Conservation (phyloP, 2,113 vertebrate genomes). For the Brienomyrus longianalis region DNA sequence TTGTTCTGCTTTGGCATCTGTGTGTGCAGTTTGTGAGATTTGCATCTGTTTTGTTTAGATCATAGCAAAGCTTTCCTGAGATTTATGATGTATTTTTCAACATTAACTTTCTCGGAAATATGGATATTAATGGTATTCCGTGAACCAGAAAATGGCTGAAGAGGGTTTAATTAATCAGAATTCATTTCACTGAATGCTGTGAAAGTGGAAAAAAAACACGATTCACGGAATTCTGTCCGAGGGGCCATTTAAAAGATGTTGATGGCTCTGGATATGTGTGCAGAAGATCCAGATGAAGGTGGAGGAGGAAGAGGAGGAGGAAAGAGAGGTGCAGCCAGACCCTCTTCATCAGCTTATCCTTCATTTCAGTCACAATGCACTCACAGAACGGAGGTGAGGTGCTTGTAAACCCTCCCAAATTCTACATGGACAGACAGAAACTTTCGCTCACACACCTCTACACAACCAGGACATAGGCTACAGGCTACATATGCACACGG, state of each 20-base stretch:
- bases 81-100: background rate
- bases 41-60: background rate
- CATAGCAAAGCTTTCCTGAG: background rate
- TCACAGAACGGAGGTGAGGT: conserved; percentile 85
- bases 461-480: background rate
- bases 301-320: conserved; percentile 84
- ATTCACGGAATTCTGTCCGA: background rate
- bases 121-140: background rate
- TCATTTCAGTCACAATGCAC: conserved; percentile 89
- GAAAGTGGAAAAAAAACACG: background rate
- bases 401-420: conserved; percentile 15
- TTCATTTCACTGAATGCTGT: background rate
- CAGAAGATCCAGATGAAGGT: conserved; percentile 79
- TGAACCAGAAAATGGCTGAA: background rate
- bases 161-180: background rate
- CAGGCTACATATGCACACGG: background rate
- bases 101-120: background rate
- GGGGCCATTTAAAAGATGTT: background rate
- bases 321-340: conserved; percentile 76
- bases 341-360: conserved; percentile 98
- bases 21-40: background rate
- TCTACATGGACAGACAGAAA: background rate
- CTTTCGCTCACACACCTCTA: background rate
- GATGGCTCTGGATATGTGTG: conserved; percentile 47
- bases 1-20: background rate